phyloP scores from a whole-genome alignment of 2,113 vertebrate species.

The Misgurnus anguillicaudatus region DNA sequence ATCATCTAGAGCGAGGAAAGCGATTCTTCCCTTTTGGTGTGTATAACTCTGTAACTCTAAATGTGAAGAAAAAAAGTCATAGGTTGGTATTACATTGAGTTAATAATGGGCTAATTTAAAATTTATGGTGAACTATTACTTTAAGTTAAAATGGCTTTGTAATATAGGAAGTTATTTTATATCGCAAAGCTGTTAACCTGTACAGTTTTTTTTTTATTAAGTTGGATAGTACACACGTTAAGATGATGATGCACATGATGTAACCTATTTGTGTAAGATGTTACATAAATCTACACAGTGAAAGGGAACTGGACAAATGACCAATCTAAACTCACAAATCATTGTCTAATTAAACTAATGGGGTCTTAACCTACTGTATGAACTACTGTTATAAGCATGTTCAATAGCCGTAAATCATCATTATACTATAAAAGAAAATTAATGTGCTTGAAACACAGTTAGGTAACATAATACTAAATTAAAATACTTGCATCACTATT shows the following conservation, averaged over 20 bases:
- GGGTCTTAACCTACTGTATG: neutral
- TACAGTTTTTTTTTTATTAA: neutral
- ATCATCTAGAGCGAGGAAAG: too few relatives aligned
- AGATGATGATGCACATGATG: neutral
- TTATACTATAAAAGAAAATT: neutral
- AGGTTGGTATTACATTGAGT: too few relatives aligned
- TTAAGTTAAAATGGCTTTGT: neutral
- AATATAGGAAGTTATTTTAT: neutral
- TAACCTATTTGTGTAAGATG: neutral
- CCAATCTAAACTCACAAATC: slow-evolving; percentile 10
- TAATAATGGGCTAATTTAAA: too few relatives aligned
- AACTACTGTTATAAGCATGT: neutral
- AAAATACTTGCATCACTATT: too few relatives aligned
- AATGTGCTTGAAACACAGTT: neutral
- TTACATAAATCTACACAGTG: slow-evolving; percentile 3
- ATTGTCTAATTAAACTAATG: slow-evolving; percentile 1
- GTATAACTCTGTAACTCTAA: too few relatives aligned
- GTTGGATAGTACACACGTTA: neutral
- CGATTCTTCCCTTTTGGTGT: too few relatives aligned
- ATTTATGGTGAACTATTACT: too few relatives aligned
- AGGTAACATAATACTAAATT: neutral
- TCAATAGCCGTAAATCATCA: neutral
- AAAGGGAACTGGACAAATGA: neutral
- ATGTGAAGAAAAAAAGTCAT: too few relatives aligned
- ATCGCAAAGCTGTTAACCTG: neutral